Conservation (phyloP, 2,113 vertebrate species). For the Erythrolamprus reginae region DNA sequence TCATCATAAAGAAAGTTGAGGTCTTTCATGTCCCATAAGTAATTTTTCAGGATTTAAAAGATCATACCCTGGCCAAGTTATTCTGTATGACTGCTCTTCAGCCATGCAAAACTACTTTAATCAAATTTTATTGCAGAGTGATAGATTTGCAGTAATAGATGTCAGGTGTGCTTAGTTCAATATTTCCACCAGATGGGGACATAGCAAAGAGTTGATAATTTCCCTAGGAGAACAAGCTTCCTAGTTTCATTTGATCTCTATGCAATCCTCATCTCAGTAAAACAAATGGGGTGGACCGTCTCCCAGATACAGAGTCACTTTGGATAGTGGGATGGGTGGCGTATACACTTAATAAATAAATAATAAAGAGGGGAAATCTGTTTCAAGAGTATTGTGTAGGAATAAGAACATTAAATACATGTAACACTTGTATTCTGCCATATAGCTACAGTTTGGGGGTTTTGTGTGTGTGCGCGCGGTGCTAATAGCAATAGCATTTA, state of each 20-base stretch:
- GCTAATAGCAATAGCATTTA: not conserved
- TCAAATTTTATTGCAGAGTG: not conserved
- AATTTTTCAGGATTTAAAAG: not conserved
- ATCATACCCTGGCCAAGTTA: not conserved
- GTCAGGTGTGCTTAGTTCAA: not conserved
- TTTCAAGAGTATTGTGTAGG: not conserved
- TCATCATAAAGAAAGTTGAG: not conserved
- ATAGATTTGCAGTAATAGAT: not conserved
- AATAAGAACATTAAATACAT: not conserved
- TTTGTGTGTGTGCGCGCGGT: not conserved
- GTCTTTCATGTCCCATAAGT: not conserved
- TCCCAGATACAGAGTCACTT: not conserved
- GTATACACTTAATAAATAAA: not conserved
- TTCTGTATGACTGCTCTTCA: not conserved
- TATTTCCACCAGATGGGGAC: not conserved
- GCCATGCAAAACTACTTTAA: not conserved
- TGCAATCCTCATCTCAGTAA: not conserved
- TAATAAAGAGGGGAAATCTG: not conserved
- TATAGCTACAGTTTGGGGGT: not conserved
- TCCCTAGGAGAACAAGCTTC: not conserved
- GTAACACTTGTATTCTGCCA: not conserved
- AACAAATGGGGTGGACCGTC: not conserved
- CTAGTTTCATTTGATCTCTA: not conserved
- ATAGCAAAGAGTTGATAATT: not conserved
- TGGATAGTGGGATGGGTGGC: not conserved